phyloP scores from a whole-genome alignment of 2,888 invertebrate species.

The Schizotus pectinicornis region DNA sequence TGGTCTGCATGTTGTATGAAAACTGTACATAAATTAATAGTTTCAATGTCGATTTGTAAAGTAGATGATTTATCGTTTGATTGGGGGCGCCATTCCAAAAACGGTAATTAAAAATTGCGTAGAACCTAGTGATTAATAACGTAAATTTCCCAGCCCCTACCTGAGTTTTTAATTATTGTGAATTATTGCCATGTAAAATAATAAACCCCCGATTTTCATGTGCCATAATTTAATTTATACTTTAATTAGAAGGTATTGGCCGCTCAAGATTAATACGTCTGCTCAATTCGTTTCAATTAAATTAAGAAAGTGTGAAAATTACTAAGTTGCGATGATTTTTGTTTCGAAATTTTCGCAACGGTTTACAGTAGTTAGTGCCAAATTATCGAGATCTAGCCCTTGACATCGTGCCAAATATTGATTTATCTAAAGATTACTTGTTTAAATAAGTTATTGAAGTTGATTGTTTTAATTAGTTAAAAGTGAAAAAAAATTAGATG shows the following conservation, averaged over 20 bases:
- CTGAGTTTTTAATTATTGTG: constrained; percentile 31
- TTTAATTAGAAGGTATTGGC: constrained; percentile 24
- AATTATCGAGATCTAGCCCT: constrained; percentile 12
- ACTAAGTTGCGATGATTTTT: no score
- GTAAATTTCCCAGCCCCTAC: constrained; percentile 21
- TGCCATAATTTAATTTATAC: constrained; percentile 31
- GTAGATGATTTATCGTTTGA: constrained; percentile 28
- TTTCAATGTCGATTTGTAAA: constrained; percentile 38
- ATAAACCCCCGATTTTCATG: constrained; percentile 27
- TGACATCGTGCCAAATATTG: constrained; percentile 42
- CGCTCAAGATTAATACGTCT: constrained; percentile 35
- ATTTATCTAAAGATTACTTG: constrained; percentile 45
- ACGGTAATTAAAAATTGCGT: constrained; percentile 29
- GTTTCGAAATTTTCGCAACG: no score
- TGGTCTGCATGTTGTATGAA: constrained; percentile 31
- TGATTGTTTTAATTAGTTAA: constrained; percentile 18
- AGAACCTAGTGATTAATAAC: constrained; percentile 28
- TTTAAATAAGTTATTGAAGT: constrained; percentile 30
- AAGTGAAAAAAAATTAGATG: constrained; percentile 32
- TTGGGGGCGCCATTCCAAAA: constrained; percentile 26
- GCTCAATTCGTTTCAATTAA: constrained; percentile 35
- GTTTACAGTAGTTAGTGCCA: constrained; percentile 30
- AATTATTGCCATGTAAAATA: constrained; percentile 29
- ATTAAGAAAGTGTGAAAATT: constrained; percentile 34
- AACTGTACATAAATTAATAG: constrained; percentile 14